Base-by-base conservation (phyloP, 1,140 invertebrate genomes). In the Zaprionus africanus region DNA sequence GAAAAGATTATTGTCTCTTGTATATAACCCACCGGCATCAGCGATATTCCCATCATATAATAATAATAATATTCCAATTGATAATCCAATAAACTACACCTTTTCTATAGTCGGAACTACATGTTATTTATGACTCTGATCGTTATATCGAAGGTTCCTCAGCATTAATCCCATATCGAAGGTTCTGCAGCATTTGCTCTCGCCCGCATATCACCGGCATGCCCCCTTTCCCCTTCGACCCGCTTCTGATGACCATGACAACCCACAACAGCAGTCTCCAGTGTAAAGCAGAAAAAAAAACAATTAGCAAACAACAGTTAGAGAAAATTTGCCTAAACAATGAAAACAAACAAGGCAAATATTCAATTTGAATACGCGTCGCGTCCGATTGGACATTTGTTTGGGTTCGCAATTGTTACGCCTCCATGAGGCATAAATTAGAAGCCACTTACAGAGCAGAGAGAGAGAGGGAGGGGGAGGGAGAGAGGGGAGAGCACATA, bases 371-470 rank as follows among this genome's bases (percentile, higher is more conserved):
- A 76, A 81, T 81, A 75, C 54, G 22, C 36, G 57, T 24, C 53
- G 22, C 28, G 28, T 31, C 38, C 41, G 31, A 51, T 60, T 65
- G 74, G 62, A 64, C 68, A 77, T 78, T 81, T 78, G 76, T 75
- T 78, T 81, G 76, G 65, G 72, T 76, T 78, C 64, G 53, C 59
- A 73, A 85, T 82, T 76, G 49, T 67, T 71, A 70, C 79, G 82
- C 72, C 79, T 73, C 62, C 73, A 86, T 84, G 36, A 70, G 67
- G 57, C 46, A 75, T 77, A 79, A 75, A 85, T 85, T 86, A 81
- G 59, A 76, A 76, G 59, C 54, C 62, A 85, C 72, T 74, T 66
- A 71, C 28, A 36, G 46, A 51, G 19, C 9, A 43, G 11, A 7
- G 4, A 51, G 11, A 51, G 46, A 4, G 46, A 22, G 46, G 1